Conservation (phyloP, 2,888 invertebrate species). For the Smittia sp. region DNA sequence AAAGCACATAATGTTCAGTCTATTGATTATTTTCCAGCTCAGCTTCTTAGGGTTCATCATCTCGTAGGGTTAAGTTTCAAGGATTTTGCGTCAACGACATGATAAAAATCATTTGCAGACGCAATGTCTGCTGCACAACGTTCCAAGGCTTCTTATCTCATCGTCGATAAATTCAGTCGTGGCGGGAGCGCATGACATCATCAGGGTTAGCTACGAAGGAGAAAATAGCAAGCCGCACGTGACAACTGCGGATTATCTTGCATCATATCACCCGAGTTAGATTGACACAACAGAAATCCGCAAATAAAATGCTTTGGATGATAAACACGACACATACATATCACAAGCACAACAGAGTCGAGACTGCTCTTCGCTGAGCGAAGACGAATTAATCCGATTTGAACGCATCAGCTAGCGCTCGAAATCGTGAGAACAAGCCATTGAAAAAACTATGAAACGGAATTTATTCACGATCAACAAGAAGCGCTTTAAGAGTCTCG, state of each 20-base stretch:
- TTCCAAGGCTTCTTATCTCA: slow-evolving; percentile 21
- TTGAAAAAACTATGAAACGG: neutral
- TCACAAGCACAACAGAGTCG: slow-evolving; percentile 9
- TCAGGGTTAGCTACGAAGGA: slow-evolving; percentile 13
- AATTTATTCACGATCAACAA: neutral
- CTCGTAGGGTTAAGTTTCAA: slow-evolving; percentile 21
- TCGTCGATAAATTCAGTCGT: neutral
- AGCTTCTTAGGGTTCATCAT: neutral
- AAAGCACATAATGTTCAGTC: neutral
- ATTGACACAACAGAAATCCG: slow-evolving; percentile 35
- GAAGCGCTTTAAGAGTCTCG: neutral
- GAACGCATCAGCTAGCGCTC: neutral
- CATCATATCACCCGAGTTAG: slow-evolving; percentile 32
- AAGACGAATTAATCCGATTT: slow-evolving; percentile 22
- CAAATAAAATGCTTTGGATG: slow-evolving; percentile 12
- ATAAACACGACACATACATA: slow-evolving; percentile 20
- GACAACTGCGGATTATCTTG: slow-evolving; percentile 32
- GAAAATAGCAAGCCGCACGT: slow-evolving; percentile 30
- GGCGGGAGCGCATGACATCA: slow-evolving; percentile 11
- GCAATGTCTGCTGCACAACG: slow-evolving; percentile 10
- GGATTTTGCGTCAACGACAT: slow-evolving; percentile 1
- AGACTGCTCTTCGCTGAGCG: neutral
- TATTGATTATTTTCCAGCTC: slow-evolving; percentile 4
- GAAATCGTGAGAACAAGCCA: slow-evolving; percentile 15
- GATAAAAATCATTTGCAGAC: slow-evolving; percentile 34